Percentiles rank a stretch among this genome's conserved stretches.
Conservation (phyloP, 2,888 invertebrate species). For the Pasiphila rectangulata region DNA sequence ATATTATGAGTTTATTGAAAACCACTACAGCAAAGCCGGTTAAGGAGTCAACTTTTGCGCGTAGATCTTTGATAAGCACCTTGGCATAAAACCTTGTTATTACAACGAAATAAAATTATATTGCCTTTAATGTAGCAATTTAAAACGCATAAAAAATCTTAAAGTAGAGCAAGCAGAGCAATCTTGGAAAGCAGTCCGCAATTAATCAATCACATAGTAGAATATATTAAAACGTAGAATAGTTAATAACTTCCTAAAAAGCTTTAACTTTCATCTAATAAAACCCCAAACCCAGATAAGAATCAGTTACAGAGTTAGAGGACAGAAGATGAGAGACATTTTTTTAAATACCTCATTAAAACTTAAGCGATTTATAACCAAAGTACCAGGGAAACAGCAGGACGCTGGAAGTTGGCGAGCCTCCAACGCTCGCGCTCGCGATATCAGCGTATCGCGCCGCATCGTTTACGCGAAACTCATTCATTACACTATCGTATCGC, state of each 20-base stretch:
- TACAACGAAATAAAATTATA: constrained; percentile 5
- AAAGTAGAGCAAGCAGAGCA: not conserved
- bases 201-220: not conserved
- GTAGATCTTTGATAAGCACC: constrained; percentile 8
- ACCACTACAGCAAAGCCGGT: not conserved
- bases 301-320: too few relatives aligned
- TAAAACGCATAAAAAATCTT: not conserved
- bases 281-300: too few relatives aligned
- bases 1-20: not conserved
- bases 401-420: constrained; percentile 40
- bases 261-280: not conserved
- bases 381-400: constrained; percentile 40
- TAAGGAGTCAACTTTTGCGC: constrained; percentile 2
- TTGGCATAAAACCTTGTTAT: constrained; percentile 10
- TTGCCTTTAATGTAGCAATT: constrained; percentile 2
- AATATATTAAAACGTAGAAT: not conserved
- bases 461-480: constrained; percentile 36
- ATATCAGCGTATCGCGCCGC: constrained; percentile 27
- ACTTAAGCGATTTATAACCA: constrained; percentile 17
- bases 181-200: not conserved
- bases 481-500: constrained; percentile 31
- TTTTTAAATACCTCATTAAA: constrained; percentile 11
- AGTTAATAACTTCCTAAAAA: not conserved
- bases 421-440: constrained; percentile 37
- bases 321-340: not conserved